Conservation (phyloP, 2,888 invertebrate species). For the Aleiodes leptofemur region DNA sequence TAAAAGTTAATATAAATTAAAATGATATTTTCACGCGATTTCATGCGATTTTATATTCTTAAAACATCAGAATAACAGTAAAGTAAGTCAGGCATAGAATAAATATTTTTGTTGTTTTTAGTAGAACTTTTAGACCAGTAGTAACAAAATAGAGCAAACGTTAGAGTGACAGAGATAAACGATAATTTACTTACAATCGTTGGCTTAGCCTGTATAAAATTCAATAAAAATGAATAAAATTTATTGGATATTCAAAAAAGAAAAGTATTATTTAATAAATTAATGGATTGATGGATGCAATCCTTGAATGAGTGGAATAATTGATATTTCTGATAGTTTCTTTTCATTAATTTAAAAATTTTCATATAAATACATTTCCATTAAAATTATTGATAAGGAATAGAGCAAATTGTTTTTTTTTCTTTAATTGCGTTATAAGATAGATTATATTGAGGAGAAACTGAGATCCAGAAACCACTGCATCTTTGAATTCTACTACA, state of each 20-base stretch:
- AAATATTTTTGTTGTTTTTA: too few relatives aligned
- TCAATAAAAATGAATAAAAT: conserved; percentile 58
- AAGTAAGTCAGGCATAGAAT: too few relatives aligned
- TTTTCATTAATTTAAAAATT: too few relatives aligned
- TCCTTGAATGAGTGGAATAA: conserved; percentile 49
- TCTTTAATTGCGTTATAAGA: too few relatives aligned
- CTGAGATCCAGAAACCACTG: too few relatives aligned
- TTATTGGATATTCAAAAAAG: not conserved
- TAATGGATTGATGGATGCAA: too few relatives aligned
- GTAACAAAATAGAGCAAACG: conserved; percentile 1
- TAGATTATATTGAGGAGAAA: too few relatives aligned
- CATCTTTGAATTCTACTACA: too few relatives aligned
- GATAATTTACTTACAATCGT: conserved; percentile 78
- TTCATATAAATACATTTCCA: too few relatives aligned
- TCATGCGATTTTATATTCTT: not conserved
- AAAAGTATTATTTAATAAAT: conserved; percentile 37
- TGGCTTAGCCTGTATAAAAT: conserved; percentile 78
- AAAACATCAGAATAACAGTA: not conserved
- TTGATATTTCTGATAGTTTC: not conserved
- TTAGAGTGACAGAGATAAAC: conserved; percentile 20
- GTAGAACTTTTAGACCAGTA: not conserved
- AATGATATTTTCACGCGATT: conserved; percentile 73
- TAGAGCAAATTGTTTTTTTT: too few relatives aligned
- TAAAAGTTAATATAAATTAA: conserved; percentile 2
- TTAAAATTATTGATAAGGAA: conserved; percentile 43